Percentiles rank a stretch among this genome's conserved stretches.
These are phyloP conservation scores for Parus major DNA, from an alignment of 2,113 vertebrate species.

Conservation along the genomic window DNA sequence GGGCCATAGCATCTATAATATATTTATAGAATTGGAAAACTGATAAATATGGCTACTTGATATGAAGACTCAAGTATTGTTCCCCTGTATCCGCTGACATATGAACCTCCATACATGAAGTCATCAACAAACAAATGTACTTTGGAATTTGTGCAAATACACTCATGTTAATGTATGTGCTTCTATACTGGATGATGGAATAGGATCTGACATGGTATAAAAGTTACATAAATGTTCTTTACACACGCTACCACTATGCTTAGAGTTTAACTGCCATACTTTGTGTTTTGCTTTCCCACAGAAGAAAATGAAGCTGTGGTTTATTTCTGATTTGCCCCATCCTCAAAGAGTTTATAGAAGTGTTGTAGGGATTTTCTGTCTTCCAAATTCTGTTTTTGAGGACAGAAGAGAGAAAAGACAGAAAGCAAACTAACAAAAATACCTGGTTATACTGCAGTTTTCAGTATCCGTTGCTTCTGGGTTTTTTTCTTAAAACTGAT, in stretches of 20 bases:
- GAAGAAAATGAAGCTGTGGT: neutral
- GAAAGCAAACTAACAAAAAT: neutral
- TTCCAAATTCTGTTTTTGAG: neutral
- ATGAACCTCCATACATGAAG: neutral
- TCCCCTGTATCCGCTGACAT: neutral
- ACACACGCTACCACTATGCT: neutral
- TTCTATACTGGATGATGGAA: neutral
- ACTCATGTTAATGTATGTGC: neutral
- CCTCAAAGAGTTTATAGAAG: neutral
- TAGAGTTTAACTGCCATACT: neutral
- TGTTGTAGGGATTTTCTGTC: neutral
- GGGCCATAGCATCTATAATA: conserved; percentile 22
- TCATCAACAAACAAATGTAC: neutral
- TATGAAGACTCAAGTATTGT: neutral
- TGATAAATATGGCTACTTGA: neutral
- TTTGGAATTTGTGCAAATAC: neutral
- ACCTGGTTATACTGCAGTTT: accelerated
- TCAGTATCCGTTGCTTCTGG: neutral
- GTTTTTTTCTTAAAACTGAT: neutral
- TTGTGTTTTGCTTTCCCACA: neutral
- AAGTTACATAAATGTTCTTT: neutral
- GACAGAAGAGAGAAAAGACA: neutral
- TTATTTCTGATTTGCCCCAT: neutral
- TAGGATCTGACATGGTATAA: neutral
- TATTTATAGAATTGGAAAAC: conserved; percentile 33